Conservation (phyloP, 2,113 vertebrate species). For the Gobius niger region DNA sequence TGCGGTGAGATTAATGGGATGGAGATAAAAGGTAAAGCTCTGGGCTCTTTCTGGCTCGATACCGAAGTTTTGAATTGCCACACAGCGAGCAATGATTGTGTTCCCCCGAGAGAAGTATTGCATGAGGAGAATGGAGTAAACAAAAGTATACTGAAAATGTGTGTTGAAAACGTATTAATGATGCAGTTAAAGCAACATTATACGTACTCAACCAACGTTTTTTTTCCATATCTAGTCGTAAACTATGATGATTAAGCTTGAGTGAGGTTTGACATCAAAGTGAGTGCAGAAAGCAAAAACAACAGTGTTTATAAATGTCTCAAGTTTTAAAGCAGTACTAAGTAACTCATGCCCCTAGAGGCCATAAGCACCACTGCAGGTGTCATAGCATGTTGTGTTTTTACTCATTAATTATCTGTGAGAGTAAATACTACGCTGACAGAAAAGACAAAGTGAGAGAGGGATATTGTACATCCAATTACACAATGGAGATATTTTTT, state of each 20-base stretch:
- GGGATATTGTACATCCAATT: too few species aligned
- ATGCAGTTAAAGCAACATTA: neutral
- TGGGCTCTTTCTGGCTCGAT: slow-evolving; percentile 1
- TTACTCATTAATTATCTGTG: too few species aligned
- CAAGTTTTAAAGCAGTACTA: too few species aligned
- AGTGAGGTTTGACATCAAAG: too few species aligned
- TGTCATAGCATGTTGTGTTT: too few species aligned
- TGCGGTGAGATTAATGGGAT: slow-evolving; percentile 4
- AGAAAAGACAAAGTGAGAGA: too few species aligned
- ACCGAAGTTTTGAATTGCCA: neutral
- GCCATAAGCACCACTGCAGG: too few species aligned
- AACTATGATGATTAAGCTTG: neutral
- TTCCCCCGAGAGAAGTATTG: neutral
- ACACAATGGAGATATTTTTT: too few species aligned
- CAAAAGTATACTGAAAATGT: neutral
- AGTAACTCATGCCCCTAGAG: too few species aligned
- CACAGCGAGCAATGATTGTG: neutral
- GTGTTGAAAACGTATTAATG: neutral
- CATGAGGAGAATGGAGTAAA: neutral
- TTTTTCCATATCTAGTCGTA: neutral
- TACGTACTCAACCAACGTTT: neutral
- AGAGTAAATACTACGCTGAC: too few species aligned
- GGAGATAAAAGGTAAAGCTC: neutral
- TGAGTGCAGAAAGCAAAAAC: too few species aligned
- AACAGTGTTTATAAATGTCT: too few species aligned